Base-by-base conservation (phyloP, 2,113 vertebrate species). In the Bos javanicus region DNA sequence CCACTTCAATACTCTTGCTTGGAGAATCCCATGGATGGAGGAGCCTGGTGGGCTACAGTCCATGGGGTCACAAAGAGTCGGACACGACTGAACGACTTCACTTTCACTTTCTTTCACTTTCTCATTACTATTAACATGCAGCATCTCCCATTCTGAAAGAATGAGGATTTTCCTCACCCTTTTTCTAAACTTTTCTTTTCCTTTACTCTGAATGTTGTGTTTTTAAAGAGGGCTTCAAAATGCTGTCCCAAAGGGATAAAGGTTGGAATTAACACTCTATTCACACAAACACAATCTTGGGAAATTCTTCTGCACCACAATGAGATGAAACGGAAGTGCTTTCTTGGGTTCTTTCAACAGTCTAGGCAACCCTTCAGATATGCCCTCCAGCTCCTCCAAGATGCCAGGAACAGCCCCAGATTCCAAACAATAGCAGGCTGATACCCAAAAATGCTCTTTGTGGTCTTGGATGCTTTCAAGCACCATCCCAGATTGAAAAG, bases 371-470 rank as follows among this genome's bases (percentile, higher is more conserved):
- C 16, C 56, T 94, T 94, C 87, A 97, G 67, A 87, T 96, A 78
- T 91, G 76, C 78, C 33, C 25, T 88, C 71, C 39, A 50, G 30
- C 52, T 74, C 67, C 43, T 88, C 64, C 33, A 36, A 62, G 94
- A 94, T 17, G 36, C 36, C 80, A 92, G 23, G 26, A 90, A 50
- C 4, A 33, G 82, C 48, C n/a, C 59, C 28, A 9, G 48, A 62
- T 93, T 94, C 86, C 78, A 93, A 95, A 83, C 62, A 91, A 96
- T 7, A 86, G 33, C 50, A 94, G 96, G 91, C 93, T 90, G 56
- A 71, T 39, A 52, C 60, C 88, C 97, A 96, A 95, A 96, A 95
- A 96, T 96, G 97, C 96, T 98, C 71, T 97, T 95, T 97, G 94
- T 59, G 86, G 83, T 87, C 86, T 94, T 97, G 89, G 62, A 89